phyloP scores from a whole-genome alignment of 2,888 invertebrate species.

The Meliscaeva auricollis region DNA sequence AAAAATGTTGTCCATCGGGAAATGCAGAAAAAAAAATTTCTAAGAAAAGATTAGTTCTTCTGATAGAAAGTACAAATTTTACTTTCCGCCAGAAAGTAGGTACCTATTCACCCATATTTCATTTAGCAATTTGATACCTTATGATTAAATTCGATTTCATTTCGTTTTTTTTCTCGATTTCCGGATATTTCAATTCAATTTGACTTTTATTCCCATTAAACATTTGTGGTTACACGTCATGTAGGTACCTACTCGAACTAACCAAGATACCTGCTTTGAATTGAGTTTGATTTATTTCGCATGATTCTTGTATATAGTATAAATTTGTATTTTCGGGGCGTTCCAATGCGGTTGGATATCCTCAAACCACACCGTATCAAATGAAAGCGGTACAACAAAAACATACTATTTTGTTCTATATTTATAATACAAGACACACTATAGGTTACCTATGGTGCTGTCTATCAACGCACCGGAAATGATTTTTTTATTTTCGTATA shows the following conservation, averaged over 20 bases:
- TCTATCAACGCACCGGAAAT: conserved; percentile 70
- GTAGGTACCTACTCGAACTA: conserved; percentile 3
- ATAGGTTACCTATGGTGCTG: conserved; percentile 64
- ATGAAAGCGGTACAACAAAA: conserved; percentile 38
- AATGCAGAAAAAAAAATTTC: too few relatives aligned
- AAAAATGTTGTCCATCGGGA: too few relatives aligned
- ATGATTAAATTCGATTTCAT: conserved; percentile 70
- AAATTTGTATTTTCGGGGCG: conserved; percentile 60
- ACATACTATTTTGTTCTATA: conserved; percentile 46
- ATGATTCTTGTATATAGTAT: conserved; percentile 16
- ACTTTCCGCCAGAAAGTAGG: too few relatives aligned
- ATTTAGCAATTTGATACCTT: conserved; percentile 69
- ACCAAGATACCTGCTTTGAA: conserved; percentile 63
- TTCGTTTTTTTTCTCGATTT: conserved; percentile 62
- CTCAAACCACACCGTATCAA: conserved; percentile 62
- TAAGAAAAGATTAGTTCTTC: too few relatives aligned
- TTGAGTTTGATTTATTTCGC: conserved; percentile 73
- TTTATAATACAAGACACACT: conserved; percentile 37
- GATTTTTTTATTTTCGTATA: conserved; percentile 61
- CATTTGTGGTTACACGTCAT: conserved; percentile 53
- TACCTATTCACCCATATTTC: conserved; percentile 49
- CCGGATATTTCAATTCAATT: conserved; percentile 74
- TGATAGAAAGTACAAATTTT: too few relatives aligned
- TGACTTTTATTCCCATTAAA: conserved; percentile 66
- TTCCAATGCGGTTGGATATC: conserved; percentile 72